Conservation (phyloP, 2,797 vertebrate species). For the Pantherophis vulpinus region DNA sequence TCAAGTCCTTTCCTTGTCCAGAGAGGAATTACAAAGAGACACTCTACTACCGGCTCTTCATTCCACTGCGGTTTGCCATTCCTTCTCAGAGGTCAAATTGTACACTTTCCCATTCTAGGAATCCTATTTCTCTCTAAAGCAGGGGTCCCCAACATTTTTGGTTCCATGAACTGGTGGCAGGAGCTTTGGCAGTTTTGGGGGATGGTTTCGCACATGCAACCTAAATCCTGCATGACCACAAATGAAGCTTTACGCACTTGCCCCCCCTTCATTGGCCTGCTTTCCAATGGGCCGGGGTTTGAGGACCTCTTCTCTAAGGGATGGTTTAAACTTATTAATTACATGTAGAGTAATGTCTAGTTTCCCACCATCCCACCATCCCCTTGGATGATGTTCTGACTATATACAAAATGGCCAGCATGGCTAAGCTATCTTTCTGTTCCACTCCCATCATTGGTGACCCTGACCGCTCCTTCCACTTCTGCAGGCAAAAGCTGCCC, state of each 20-base stretch:
- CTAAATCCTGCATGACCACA: background rate
- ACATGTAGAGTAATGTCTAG: background rate
- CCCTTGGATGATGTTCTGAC: background rate
- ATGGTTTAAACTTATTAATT: background rate
- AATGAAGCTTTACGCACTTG: background rate
- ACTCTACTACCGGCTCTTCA: background rate
- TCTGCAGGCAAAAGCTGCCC: constrained; percentile 74
- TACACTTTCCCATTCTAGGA: background rate
- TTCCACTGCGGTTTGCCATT: background rate
- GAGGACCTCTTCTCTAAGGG: background rate
- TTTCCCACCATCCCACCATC: background rate
- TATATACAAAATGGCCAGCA: background rate
- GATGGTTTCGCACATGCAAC: background rate
- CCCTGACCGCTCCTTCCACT: background rate
- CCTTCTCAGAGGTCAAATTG: background rate
- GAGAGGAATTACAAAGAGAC: background rate
- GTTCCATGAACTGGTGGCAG: background rate
- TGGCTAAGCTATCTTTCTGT: background rate
- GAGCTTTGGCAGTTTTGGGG: background rate
- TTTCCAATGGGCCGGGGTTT: background rate
- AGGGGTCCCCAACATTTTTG: background rate
- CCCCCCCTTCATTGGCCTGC: background rate
- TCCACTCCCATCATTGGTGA: background rate
- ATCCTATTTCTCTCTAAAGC: background rate
- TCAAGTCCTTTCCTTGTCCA: background rate